These are phyloP conservation scores for Epicampocera succincta DNA, from an alignment of 2,888 invertebrate species.

Conservation along the genomic window DNA sequence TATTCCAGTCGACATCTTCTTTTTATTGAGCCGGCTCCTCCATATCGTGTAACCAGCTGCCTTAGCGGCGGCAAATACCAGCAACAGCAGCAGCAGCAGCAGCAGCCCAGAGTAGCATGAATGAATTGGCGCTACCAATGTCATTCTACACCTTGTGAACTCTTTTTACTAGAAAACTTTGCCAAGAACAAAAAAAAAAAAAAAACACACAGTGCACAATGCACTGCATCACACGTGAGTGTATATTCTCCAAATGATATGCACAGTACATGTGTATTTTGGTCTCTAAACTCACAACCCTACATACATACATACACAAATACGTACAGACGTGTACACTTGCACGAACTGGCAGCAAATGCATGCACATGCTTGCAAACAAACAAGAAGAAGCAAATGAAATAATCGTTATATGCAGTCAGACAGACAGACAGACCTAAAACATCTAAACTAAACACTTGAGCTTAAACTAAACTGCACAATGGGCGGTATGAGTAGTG, in stretches of 20 bases:
- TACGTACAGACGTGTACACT: slow-evolving; percentile 21
- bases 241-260: slow-evolving; percentile 31
- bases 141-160: slow-evolving; percentile 79
- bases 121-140: slow-evolving; percentile 76
- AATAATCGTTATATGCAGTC: slow-evolving; percentile 48
- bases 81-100: slow-evolving; percentile 25
- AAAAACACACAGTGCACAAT: too few species aligned
- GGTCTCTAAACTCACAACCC: slow-evolving; percentile 31
- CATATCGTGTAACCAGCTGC: slow-evolving; percentile 43
- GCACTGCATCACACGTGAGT: slow-evolving; percentile 9
- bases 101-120: slow-evolving; percentile 70
- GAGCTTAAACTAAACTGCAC: slow-evolving; percentile 37
- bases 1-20: slow-evolving; percentile 16
- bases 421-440: slow-evolving; percentile 17
- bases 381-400: slow-evolving; percentile 15
- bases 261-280: slow-evolving; percentile 35
- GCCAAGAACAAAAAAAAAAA: slow-evolving; percentile 68
- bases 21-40: slow-evolving; percentile 6
- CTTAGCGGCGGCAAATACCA: slow-evolving; percentile 16
- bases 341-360: slow-evolving; percentile 26
- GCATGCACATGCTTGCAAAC: slow-evolving; percentile 48
- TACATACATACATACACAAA: slow-evolving; percentile 12
- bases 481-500: slow-evolving; percentile 12
- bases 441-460: slow-evolving; percentile 52
- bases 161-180: slow-evolving; percentile 32